phyloP scores from a whole-genome alignment of 2,113 vertebrate genomes.

The Pseudonaja textilis region DNA sequence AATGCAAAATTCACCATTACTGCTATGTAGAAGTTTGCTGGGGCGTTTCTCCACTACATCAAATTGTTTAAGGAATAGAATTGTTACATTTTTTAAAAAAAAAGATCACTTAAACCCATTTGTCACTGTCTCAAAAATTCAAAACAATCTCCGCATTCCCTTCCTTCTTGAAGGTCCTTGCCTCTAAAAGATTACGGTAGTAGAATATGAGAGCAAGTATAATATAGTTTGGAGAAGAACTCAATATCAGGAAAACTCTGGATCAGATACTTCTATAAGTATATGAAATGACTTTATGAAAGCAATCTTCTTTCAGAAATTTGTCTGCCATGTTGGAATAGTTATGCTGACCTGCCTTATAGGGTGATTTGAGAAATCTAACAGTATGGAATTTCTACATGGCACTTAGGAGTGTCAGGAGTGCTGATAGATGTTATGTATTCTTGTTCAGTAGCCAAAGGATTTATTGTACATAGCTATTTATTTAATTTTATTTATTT shows the following conservation, averaged over 20 bases:
- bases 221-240: background rate
- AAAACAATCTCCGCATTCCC: background rate
- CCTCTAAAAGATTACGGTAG: background rate
- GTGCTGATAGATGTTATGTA: background rate
- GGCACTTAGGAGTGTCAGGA: background rate
- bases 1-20: background rate
- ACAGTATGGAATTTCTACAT: background rate
- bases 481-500: background rate
- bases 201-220: background rate
- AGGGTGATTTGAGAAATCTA: background rate
- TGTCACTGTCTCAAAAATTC: background rate
- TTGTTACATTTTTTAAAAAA: background rate
- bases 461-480: background rate
- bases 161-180: background rate
- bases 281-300: background rate
- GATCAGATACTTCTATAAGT: background rate
- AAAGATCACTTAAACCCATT: background rate
- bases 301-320: background rate
- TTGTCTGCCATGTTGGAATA: background rate
- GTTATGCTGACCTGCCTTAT: background rate
- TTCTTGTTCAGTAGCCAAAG: background rate
- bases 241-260: background rate
- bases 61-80: background rate
- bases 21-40: background rate
- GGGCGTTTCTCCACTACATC: background rate